Evolutionary conservation across 2,888 invertebrate genomes (phyloP), one percentile per base, ranked within the genome.

Genomic region (Drosophila peninsularis): DNA sequence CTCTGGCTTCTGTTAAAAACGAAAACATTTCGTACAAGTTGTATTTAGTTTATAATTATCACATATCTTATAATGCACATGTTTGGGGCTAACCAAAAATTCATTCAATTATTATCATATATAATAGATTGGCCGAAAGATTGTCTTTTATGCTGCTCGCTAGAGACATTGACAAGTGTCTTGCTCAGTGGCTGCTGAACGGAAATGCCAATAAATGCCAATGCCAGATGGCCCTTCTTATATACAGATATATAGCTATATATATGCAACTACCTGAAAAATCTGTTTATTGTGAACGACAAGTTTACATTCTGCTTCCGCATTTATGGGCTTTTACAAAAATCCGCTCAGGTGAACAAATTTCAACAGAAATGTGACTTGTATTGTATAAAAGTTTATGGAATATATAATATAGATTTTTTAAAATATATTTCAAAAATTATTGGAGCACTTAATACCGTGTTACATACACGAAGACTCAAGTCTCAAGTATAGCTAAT

Each of bases 141-240:
- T 56, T 45, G 34, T 61, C 19, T 44, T 47, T 42, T 55, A 39
- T 56, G 41, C 17, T 63, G 32, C 13, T 13, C 55, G 58, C 80
- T 68, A 56, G 63, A 69, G 32, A 41, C 52, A 66, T 61, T 85
- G 88, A 85, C 82, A 88, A 81, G 63, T 68, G 75, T 57, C 76
- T 61, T 52, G 56, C 34, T 24, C 45, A 32, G 19, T 44, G 57
- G 37, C 37, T 52, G 42, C 36, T 57, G 77, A 82, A 66, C 83
- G 83, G 83, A 84, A 88, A 86, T 83, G 72, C 83, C 88, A 76
- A 82, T 69, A 71, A 73, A 66, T 30, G 44, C 60, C 60, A 71
- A 54, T 70, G 57, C 71, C 72, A 71, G 63, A 64, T 53, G 53
- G 50, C 55, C 64, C 17, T 24, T 30, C 36, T 36, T 21, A 53